Evolutionary conservation across 2,797 vertebrate genomes (phyloP), one percentile per base, ranked within the genome.

Genomic region (Danionella dracula): DNA sequence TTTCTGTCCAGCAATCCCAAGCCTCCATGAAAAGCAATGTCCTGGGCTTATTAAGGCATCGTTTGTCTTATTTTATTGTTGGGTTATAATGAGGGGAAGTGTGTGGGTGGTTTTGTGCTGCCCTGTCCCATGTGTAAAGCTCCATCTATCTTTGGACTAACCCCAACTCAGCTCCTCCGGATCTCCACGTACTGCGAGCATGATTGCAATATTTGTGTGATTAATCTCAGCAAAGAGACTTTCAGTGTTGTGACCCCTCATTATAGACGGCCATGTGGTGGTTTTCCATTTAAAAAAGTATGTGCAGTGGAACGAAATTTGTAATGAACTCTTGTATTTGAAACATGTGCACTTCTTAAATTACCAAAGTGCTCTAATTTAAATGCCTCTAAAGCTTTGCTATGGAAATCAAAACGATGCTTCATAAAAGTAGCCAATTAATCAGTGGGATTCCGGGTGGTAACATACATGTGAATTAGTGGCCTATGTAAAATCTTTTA

Each of bases 191-290:
- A 46, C 23, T 27, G 23, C 6, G 23, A 46, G 58, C 57, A 50
- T 34, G 59, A 70, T 63, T 57, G 56, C 37, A 50, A 48, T 49
- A 70, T 70, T 49, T 62, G 53, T 56, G 50, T 45, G 37, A 57
- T 70, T 57, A 56, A 70, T 41, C 42, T 57, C 1, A 0, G 38
- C 51, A 57, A 50, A 49, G 34, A 34, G 44, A 70, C 59, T 56
- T 21, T 50, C 19, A 23, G 44, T 27, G 44, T 41, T 51, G 5
- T 38, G 32, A 42, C 42, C 60, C 21, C 35, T 9, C 67, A 1
- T 8, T 34, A 35, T n/a, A 48, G 44, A 35, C 20, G 40, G 44
- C 38, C 44, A 45, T 23, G 29, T 20, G 15, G 16, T 20, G 17
- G 17, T 54, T 37, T 21, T 38, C 38, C 12, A 16, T 64, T 64